Evolutionary conservation across 2,888 invertebrate species (phyloP).

Genomic region (Linnaemya vulpina): DNA sequence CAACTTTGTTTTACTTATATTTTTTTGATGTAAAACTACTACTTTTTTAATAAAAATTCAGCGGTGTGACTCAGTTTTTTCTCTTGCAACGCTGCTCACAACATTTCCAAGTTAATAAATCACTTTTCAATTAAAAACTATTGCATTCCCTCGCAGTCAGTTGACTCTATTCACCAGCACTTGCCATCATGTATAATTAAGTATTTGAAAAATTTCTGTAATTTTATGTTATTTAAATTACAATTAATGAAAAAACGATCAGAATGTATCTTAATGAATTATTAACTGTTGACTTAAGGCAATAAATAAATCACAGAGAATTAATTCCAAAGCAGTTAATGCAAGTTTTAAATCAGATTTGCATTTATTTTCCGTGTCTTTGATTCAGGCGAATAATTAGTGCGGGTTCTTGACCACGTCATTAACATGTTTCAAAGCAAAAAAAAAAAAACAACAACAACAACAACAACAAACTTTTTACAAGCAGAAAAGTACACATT

Average conservation of each 20-base stretch:
- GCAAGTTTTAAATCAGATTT: background rate
- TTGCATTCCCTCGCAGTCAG: background rate
- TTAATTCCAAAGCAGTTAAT: constrained; percentile 15
- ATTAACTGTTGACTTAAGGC: constrained; percentile 12
- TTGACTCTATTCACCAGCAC: background rate
- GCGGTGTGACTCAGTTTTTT: no score
- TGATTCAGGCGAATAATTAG: background rate
- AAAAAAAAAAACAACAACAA: background rate
- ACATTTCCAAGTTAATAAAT: no score
- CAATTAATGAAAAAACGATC: background rate
- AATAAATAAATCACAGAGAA: constrained; percentile 30
- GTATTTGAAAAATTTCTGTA: background rate
- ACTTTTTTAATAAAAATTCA: no score
- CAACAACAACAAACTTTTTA: background rate
- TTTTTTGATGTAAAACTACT: no score
- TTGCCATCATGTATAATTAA: no score
- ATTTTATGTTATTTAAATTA: constrained; percentile 1
- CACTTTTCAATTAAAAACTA: no score
- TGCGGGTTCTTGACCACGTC: background rate
- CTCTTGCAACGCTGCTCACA: no score
- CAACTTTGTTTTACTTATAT: no score
- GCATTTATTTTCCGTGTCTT: background rate
- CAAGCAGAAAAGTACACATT: background rate
- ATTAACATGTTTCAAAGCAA: constrained; percentile 11
- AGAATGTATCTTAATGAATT: constrained; percentile 6